Evolutionary conservation across 2,113 vertebrate genomes (phyloP), one percentile per base, ranked within the genome.

Genomic region (Cyprinodon brontotheroides): DNA sequence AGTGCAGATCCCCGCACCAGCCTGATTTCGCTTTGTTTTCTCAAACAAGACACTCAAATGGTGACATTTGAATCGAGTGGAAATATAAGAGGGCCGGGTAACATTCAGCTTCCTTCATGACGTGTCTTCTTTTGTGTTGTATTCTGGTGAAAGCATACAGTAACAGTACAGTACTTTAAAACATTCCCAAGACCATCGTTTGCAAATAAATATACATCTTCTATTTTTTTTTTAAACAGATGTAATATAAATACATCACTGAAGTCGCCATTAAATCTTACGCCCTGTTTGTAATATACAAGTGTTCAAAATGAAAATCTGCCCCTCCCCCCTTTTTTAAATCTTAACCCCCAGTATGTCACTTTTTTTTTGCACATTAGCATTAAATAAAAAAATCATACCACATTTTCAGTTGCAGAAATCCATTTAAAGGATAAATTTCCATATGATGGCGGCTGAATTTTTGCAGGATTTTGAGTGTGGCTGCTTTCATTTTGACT

Each of bases 161-260:
- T 29, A 53, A 74, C 72, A 65, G 72, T 74, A 80, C 76, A 86
- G 64, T 79, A 81, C 74, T 86, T 90, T 63, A 81, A 90, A 86
- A 91, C 86, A 89, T 91, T 92, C 89, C 75, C 70, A 83, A 80
- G 69, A 83, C 72, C 78, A 62, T 80, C 76, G 79, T 89, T 87
- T 86, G 82, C 77, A 86, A 91, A 90, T 72, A 84, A 85, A 85
- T 70, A 43, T 85, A 82, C 72, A 88, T 82, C 88, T 84, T 72
- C 79, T 70, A 78, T 70, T 62, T 61, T 82, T 83, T 81, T 84
- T 78, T 65, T 57, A 4, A 79, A 81, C 72, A 68, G 48, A 77
- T 59, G 39, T 70, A 68, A 87, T 84, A 82, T 75, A 89, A 78
- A 78, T 86, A 87, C 84, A 85, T 89, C 78, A 82, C 86, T 87